Percentiles rank a stretch among this genome's conserved stretches.
phyloP scores from a whole-genome alignment of 1,140 invertebrate species.

The Brachionus plicatilis region DNA sequence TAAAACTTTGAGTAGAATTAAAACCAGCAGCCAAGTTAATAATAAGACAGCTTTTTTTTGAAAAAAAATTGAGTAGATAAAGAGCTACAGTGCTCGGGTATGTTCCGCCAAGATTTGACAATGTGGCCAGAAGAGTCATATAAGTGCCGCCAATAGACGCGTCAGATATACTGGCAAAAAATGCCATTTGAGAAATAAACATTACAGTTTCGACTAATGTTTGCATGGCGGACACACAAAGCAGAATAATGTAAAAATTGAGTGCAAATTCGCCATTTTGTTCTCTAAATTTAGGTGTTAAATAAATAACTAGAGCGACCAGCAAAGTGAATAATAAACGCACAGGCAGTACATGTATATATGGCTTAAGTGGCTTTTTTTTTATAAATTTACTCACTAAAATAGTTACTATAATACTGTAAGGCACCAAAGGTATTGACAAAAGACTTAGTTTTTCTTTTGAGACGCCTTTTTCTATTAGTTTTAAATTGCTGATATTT shows the following conservation, averaged over 20 bases:
- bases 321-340: conserved; percentile 67
- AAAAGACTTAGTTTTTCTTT: conserved; percentile 87
- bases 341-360: conserved; percentile 79
- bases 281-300: conserved; percentile 1
- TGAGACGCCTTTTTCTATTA: conserved; percentile 78
- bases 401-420: conserved; percentile 87
- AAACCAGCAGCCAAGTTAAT: background rate
- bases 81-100: background rate
- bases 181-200: conserved; percentile 65
- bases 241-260: background rate
- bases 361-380: conserved; percentile 77
- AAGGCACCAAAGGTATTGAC: conserved; percentile 76
- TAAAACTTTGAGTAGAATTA: background rate
- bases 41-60: background rate
- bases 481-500: conserved; percentile 83
- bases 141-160: conserved; percentile 92
- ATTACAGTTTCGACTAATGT: background rate
- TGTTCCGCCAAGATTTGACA: conserved; percentile 73
- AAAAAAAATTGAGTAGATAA: conserved; percentile 5
- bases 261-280: background rate
- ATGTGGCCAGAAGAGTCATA: conserved; percentile 96
- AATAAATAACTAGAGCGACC: conserved; percentile 55
- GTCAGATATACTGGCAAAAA: conserved; percentile 79
- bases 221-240: background rate
- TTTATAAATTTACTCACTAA: conserved; percentile 82